These are phyloP conservation scores for Drosophila kuntzei DNA, from an alignment of 2,888 invertebrate species.

Conservation along the genomic window DNA sequence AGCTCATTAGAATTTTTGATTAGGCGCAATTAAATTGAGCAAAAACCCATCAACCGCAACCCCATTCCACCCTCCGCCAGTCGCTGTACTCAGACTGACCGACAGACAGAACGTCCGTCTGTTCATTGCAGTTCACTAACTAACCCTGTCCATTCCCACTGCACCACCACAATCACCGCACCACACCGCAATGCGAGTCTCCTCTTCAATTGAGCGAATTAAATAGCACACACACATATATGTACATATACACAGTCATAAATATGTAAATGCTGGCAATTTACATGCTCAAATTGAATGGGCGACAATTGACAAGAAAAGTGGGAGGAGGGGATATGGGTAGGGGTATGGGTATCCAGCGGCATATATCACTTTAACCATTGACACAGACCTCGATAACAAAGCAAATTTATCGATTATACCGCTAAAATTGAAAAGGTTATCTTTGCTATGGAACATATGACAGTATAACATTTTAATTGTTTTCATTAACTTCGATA, in stretches of 20 bases:
- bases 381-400: constrained; percentile 28
- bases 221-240: constrained; percentile 46
- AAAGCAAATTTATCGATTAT: constrained; percentile 7
- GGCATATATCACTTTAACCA: constrained; percentile 31
- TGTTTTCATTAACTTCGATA: constrained; percentile 2
- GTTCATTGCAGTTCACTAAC: constrained; percentile 30
- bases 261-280: constrained; percentile 58
- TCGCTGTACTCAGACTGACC: constrained; percentile 9
- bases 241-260: constrained; percentile 25
- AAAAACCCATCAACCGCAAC: not conserved
- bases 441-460: not conserved
- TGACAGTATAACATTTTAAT: not conserved
- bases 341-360: not conserved
- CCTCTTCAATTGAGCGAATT: constrained; percentile 84
- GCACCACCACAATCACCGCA: constrained; percentile 3
- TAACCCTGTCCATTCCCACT: constrained; percentile 28
- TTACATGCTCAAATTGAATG: constrained; percentile 66
- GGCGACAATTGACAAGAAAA: constrained; percentile 64
- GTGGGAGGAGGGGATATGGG: not conserved
- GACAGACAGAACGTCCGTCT: not conserved
- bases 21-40: constrained; percentile 68
- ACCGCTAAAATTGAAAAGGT: not conserved
- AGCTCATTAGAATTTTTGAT: constrained; percentile 72
- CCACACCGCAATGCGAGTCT: constrained; percentile 62
- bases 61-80: constrained; percentile 25